phyloP scores from a whole-genome alignment of 2,113 vertebrate species.

The Lepus americanus region DNA sequence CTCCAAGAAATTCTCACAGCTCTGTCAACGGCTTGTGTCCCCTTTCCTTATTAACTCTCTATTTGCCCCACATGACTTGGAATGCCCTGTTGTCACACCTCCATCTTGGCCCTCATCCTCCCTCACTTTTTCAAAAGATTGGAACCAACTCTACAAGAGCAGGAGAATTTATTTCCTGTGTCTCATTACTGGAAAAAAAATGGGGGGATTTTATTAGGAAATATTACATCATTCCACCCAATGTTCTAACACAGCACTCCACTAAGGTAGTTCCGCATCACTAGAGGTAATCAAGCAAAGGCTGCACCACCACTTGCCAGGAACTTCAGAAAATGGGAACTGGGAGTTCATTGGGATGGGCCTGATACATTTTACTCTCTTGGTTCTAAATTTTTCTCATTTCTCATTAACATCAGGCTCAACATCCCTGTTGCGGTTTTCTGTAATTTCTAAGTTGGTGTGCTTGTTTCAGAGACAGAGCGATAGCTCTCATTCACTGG shows the following conservation, averaged over 20 bases:
- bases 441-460: not conserved
- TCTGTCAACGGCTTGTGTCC: too few relatives aligned
- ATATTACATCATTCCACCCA: not conserved
- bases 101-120: not conserved
- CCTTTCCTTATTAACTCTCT: too few relatives aligned
- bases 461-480: too few relatives aligned
- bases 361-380: not conserved
- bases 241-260: not conserved
- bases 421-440: not conserved
- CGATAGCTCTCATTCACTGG: too few relatives aligned
- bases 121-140: not conserved
- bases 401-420: slow-evolving; percentile 45
- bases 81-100: too few relatives aligned
- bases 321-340: not conserved
- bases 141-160: not conserved
- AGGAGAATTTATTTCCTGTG: not conserved
- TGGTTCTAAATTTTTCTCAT: not conserved
- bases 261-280: not conserved
- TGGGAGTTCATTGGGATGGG: not conserved
- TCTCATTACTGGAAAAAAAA: slow-evolving; percentile 41
- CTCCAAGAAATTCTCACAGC: too few relatives aligned
- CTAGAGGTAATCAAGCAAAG: not conserved
- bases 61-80: too few relatives aligned
- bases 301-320: not conserved
- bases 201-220: slow-evolving; percentile 6